phyloP scores from a whole-genome alignment of 2,113 vertebrate species.

The Bombycilla garrulus region DNA sequence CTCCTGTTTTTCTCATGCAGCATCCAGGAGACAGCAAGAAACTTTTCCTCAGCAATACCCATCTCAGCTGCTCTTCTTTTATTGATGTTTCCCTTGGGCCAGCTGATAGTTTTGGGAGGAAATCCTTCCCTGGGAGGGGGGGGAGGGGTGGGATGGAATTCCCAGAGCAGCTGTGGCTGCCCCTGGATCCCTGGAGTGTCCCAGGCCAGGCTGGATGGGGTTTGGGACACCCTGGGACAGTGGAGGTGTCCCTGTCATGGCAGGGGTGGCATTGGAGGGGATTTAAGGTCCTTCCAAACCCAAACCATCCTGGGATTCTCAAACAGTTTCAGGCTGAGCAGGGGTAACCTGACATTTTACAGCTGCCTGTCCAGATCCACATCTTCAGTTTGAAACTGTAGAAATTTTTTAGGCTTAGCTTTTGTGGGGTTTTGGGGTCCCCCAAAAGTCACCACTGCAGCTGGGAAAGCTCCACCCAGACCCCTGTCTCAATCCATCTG shows the following conservation, averaged over 20 bases:
- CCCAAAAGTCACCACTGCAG: neutral
- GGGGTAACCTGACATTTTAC: neutral
- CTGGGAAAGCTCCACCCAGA: neutral
- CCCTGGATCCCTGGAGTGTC: neutral
- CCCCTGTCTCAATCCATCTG: neutral
- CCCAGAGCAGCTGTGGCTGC: neutral
- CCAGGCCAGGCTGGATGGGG: neutral
- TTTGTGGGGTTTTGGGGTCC: neutral
- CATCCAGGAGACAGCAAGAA: neutral
- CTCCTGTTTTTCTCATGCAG: neutral
- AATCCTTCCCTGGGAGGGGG: rapidly evolving
- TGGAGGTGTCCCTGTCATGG: neutral
- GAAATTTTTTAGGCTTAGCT: neutral
- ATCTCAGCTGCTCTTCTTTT: neutral
- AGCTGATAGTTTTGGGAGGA: neutral
- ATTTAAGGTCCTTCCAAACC: neutral
- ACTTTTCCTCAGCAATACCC: neutral
- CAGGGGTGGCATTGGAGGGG: neutral
- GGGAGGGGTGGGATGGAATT: no score
- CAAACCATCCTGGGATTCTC: neutral
- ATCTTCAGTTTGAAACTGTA: neutral
- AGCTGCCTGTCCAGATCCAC: neutral
- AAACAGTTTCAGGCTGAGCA: neutral
- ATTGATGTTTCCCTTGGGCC: neutral
- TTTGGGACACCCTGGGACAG: neutral